Evolutionary conservation across 1,140 invertebrate species (phyloP).

Genomic region (Drosophila parvula): DNA sequence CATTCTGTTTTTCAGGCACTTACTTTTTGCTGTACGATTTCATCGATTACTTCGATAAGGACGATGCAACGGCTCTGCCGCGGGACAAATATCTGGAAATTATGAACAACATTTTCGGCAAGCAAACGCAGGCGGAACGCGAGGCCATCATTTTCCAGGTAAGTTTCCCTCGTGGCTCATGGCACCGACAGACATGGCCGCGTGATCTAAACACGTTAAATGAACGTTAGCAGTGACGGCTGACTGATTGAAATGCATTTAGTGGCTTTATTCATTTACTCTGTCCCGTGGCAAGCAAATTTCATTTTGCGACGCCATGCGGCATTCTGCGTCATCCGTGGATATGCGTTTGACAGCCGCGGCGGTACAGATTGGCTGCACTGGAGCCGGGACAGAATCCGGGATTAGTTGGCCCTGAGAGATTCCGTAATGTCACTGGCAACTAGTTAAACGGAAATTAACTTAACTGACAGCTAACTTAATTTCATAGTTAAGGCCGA

Average conservation of each 20-base stretch:
- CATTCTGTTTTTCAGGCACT: constrained; percentile 87
- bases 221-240: constrained; percentile 35
- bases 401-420: constrained; percentile 3
- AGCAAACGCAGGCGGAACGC: constrained; percentile 91
- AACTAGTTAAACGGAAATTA: constrained; percentile 33
- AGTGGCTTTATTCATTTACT: constrained; percentile 59
- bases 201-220: constrained; percentile 54
- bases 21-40: constrained; percentile 96
- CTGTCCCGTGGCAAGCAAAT: constrained; percentile 37
- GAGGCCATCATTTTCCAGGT: constrained; percentile 97
- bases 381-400: neutral
- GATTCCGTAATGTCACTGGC: neutral
- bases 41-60: constrained; percentile 94
- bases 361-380: neutral
- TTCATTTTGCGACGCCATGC: constrained; percentile 39
- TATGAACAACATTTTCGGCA: constrained; percentile 94
- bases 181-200: constrained; percentile 12
- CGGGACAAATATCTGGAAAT: constrained; percentile 93
- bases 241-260: constrained; percentile 59
- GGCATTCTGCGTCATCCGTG: constrained; percentile 33
- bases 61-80: constrained; percentile 90
- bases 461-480: constrained; percentile 33
- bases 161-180: constrained; percentile 64
- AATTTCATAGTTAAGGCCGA: constrained; percentile 15
- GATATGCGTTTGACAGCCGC: constrained; percentile 44